Evolutionary conservation across 2,113 vertebrate genomes (phyloP).

Genomic region (Elephantulus edwardii): DNA sequence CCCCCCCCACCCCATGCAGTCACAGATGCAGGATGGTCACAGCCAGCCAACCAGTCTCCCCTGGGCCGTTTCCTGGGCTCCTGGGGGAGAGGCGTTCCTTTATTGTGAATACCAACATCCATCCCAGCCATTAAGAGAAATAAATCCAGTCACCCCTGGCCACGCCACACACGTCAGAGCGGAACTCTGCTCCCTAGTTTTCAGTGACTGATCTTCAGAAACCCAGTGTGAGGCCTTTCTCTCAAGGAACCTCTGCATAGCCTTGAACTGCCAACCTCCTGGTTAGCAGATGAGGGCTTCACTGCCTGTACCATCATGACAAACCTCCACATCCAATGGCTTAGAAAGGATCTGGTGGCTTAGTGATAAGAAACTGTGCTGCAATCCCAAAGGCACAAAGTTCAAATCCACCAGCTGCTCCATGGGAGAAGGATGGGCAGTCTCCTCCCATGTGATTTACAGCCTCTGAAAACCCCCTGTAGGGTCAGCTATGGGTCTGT

Average conservation of each 20-base stretch:
- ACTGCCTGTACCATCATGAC: background rate
- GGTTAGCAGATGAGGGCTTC: too few relatives aligned
- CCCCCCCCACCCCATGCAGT: too few relatives aligned
- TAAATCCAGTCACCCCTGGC: too few relatives aligned
- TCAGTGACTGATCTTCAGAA: background rate
- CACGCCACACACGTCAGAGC: too few relatives aligned
- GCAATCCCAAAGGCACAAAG: too few relatives aligned
- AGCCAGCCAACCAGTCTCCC: background rate
- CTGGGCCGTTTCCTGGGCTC: background rate
- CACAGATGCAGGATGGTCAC: background rate
- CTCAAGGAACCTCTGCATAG: background rate
- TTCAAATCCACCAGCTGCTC: too few relatives aligned
- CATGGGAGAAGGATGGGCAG: too few relatives aligned
- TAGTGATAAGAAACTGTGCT: too few relatives aligned
- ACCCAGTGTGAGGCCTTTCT: background rate
- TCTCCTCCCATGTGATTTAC: too few relatives aligned
- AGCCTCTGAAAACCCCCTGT: too few relatives aligned
- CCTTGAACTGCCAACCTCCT: background rate
- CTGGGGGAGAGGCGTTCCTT: background rate
- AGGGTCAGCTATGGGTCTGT: too few relatives aligned
- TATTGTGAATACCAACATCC: background rate
- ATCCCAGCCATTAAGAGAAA: background rate
- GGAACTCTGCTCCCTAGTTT: background rate
- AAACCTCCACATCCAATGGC: background rate
- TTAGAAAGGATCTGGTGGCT: too few relatives aligned